Percentiles rank a stretch among this genome's conserved stretches.
Evolutionary conservation across 2,113 vertebrate species (phyloP).

Genomic region (Manacus vitellinus): DNA sequence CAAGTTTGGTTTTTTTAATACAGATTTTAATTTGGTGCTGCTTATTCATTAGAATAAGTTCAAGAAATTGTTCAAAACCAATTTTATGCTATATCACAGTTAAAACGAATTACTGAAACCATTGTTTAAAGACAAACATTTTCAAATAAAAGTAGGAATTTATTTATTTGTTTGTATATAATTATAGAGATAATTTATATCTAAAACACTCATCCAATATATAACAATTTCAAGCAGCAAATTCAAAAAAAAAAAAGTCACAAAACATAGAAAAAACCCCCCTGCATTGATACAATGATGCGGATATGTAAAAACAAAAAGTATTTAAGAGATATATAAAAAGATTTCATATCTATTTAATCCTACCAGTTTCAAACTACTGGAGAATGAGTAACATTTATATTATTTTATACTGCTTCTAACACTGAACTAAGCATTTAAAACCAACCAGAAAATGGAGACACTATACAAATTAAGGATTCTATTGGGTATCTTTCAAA

Average conservation of each 20-base stretch:
- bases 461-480: constrained; percentile 16
- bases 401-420: background rate
- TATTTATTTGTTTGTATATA: background rate
- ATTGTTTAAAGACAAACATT: background rate
- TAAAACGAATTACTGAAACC: background rate
- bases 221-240: background rate
- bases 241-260: background rate
- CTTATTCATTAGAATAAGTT: background rate
- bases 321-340: background rate
- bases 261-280: background rate
- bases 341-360: background rate
- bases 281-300: background rate
- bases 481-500: constrained; percentile 8
- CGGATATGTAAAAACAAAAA: background rate
- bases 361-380: background rate
- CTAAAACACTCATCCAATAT: background rate
- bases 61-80: background rate
- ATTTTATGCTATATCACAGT: background rate
- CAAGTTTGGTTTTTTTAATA: background rate
- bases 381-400: background rate
- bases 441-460: constrained; percentile 10
- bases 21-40: background rate
- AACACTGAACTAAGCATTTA: background rate
- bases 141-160: background rate
- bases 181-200: background rate